Base-by-base conservation (phyloP, 2,113 vertebrate species). In the Oryzias curvinotus region DNA sequence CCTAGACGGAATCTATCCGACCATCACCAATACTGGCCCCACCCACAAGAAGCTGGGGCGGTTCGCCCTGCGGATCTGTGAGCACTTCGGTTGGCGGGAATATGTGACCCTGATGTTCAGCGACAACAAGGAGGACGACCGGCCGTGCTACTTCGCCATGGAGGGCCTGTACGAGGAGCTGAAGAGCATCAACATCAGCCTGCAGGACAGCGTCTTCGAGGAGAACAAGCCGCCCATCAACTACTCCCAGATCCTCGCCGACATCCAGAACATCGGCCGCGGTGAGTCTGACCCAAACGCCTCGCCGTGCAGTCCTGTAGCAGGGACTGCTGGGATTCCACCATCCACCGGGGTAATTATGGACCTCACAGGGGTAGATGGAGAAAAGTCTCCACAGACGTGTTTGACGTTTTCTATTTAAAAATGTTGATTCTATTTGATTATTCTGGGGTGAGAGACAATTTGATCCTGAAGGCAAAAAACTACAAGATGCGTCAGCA, bases 41-140 rank as follows among this genome's bases (percentile, higher is more conserved):
- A 96, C 95, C 2, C 92, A 97, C 83, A 91, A 85, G 58, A 98
- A 98, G 64, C 90, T 98, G 19, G 97, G 96, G 0, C 91, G 91
- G n/a, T 93, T 95, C 5, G 93, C 88, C 0, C 83, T 92, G 16
- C 79, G 85, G 54, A 85, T 98, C 56, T 96, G 95, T 26, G 88
- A 86, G 3, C 91, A 82, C 49, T 97, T 95, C 30, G 92, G 92
- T 55, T 98, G 97, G 97, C 85, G 62, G 16, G 85, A 79, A 0
- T 91, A 90, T 1, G 91, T 92, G 3, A 78, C 96, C 51, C 76
- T 98, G n/a, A 85, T 96, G 2, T 98, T 95, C 66, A 90, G 68
- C 25, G 94, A 97, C 54, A 87, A 91, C 66, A 89, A 87, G 41
- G 30, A 75, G 52, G 93, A 91, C 0, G 94, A 96, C 45, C 90